These are phyloP conservation scores for Promerops cafer DNA, from an alignment of 2,113 vertebrate species.

Conservation along the genomic window DNA sequence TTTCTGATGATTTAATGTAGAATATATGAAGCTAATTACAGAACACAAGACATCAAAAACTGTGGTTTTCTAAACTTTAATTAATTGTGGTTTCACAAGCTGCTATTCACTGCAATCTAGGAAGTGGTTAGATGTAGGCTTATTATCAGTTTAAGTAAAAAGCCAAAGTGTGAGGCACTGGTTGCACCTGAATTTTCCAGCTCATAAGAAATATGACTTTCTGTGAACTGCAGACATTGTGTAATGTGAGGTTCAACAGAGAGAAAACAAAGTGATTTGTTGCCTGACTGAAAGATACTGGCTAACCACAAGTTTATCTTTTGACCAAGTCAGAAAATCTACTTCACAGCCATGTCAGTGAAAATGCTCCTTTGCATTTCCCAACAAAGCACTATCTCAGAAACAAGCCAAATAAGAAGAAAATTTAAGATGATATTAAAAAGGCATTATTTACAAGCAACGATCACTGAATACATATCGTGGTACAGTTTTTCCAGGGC, in stretches of 20 bases:
- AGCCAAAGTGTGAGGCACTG: background rate
- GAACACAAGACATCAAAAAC: background rate
- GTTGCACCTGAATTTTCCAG: conserved; percentile 1
- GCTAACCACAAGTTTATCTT: background rate
- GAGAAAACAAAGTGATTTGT: background rate
- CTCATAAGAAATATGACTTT: background rate
- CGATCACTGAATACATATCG: background rate
- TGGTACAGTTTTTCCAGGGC: background rate
- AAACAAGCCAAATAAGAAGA: background rate
- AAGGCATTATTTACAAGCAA: background rate
- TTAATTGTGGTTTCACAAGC: conserved; percentile 4
- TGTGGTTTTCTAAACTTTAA: conserved; percentile 28
- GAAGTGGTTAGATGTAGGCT: conserved; percentile 28
- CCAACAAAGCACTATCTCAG: background rate
- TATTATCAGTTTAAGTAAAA: conserved; percentile 6
- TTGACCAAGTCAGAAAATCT: background rate
- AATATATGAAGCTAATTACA: conserved; percentile 36
- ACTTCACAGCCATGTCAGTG: background rate
- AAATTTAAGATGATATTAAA: background rate
- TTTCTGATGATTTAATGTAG: conserved; percentile 19
- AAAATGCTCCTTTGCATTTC: background rate
- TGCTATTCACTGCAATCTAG: background rate
- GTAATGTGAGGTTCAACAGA: background rate
- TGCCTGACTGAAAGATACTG: background rate
- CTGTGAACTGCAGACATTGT: background rate